Evolutionary conservation across 2,113 vertebrate genomes (phyloP), one percentile per base, ranked within the genome.

Genomic region (Epinephelus moara): DNA sequence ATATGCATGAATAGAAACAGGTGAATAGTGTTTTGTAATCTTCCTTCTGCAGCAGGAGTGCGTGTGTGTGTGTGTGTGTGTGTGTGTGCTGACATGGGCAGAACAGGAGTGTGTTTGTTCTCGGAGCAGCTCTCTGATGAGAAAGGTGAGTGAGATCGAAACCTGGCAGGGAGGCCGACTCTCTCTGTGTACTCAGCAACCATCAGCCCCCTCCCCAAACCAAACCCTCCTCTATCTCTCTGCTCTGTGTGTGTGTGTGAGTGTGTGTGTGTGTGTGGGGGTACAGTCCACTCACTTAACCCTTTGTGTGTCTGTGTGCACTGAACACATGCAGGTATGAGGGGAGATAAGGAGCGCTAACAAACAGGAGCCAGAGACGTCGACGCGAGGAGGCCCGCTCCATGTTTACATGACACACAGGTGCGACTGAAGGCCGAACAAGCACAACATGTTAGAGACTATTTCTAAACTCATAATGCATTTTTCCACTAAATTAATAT

Each of bases 41-140:
- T 23, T 3, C 7, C 17, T 23, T 3, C 18, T 2, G 25, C 73
- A 73, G 74, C 17, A 45, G 70, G 59, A 47, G 49, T 55, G 68
- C 33, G 37, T 53, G 33, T 74, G 17, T 55, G 6, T 45, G 79
- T 53, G 33, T 74, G 52, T 53, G 52, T 55, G 73, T 37, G 19
- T 49, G 30, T 74, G 17, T 55, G 6, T 40, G 79, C 47, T 57
- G 72, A 63, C 77, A 21, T 2, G 47, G 84, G 73, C 69, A 30
- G 71, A 88, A 93, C 90, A 93, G 72, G 70, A 33, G 86, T n/a
- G 5, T 57, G 82, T 82, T 86, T 93, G 90, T 91, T 89, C 80
- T 84, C 59, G 0, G 61, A 13, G 60, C 56, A 17, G 81, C 71
- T 75, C 75, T 76, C 64, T 27, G 63, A 84, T 59, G 78, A 81